Percentiles rank a stretch among this genome's conserved stretches.
phyloP scores from a whole-genome alignment of 2,888 invertebrate genomes.

The Phalera bucephala region DNA sequence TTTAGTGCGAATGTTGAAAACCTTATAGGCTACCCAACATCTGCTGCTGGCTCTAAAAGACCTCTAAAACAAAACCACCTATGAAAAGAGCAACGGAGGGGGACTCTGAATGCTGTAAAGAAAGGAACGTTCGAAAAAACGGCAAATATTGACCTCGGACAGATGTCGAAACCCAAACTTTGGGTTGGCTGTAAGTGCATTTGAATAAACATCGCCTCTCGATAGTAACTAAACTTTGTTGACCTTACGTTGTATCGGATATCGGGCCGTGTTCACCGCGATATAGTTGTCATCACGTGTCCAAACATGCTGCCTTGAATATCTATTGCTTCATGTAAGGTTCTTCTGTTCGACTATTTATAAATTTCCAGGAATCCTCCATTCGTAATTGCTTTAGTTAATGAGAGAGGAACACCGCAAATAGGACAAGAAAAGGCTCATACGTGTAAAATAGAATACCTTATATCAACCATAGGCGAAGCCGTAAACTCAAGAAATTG shows the following conservation, averaged over 20 bases:
- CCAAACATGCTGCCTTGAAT: constrained; percentile 45
- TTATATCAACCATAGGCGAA: constrained; percentile 48
- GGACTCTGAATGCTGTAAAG: constrained; percentile 44
- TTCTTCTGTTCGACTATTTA: constrained; percentile 5
- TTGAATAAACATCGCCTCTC: constrained; percentile 77
- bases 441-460: constrained; percentile 41
- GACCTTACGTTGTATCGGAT: constrained; percentile 73
- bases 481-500: constrained; percentile 52
- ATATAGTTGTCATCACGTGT: constrained; percentile 69
- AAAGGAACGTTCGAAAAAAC: constrained; percentile 64
- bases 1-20: constrained; percentile 41
- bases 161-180: constrained; percentile 78
- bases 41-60: constrained; percentile 22
- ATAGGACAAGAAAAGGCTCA: constrained; percentile 22
- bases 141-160: constrained; percentile 80
- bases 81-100: constrained; percentile 48
- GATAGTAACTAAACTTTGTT: constrained; percentile 73
- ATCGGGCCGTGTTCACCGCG: constrained; percentile 42
- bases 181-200: constrained; percentile 72
- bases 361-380: constrained; percentile 4
- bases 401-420: constrained; percentile 25
- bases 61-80: constrained; percentile 39
- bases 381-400: constrained; percentile 14
- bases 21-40: constrained; percentile 25
- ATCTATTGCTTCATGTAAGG: constrained; percentile 16